Evolutionary conservation across 2,888 invertebrate genomes (phyloP), one percentile per base, ranked within the genome.

Genomic region (Lasioglossum lativentre): DNA sequence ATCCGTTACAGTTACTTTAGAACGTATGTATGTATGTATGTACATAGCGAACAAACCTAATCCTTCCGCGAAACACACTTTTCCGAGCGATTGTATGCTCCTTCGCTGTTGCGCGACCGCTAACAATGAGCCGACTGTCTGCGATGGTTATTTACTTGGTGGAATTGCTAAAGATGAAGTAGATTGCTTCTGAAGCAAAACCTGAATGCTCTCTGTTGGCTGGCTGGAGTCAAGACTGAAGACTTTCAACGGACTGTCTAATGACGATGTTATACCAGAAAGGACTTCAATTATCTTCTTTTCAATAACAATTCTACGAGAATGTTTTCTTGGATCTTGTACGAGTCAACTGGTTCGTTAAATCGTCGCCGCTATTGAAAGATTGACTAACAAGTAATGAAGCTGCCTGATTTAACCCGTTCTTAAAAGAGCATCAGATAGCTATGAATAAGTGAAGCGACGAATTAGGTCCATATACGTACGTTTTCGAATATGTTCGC

Each of bases 1-100:
- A 56, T n/a, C n/a, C 56, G n/a, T 56, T 56, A 56, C 56, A 56
- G 56, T 56, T 56, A 56, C 56, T n/a, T 56, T n/a, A 56, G n/a
- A n/a, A 56, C 12, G 10, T 56, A n/a, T 12, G 45, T 14, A 42
- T 34, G n/a, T n/a, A n/a, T 23, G 52, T 52, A 8, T 23, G n/a
- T n/a, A 1, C n/a, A n/a, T n/a, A n/a, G n/a, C n/a, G 12, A n/a
- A n/a, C 56, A 1, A 56, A 56, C n/a, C 56, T 56, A 56, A 56
- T 56, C 56, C 56, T n/a, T 56, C 56, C 56, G 56, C n/a, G n/a
- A n/a, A 56, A 56, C 12, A 56, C 12, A 56, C 56, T 56, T 12
- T 56, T 56, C 56, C 56, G 0, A 4, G 12, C 56, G 56, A n/a
- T n/a, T n/a, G 12, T n/a, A n/a, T 56, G n/a, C 10, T 12, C 4